Evolutionary conservation across 2,797 vertebrate species (phyloP), one percentile per base, ranked within the genome.

Genomic region (Eptatretus atami): DNA sequence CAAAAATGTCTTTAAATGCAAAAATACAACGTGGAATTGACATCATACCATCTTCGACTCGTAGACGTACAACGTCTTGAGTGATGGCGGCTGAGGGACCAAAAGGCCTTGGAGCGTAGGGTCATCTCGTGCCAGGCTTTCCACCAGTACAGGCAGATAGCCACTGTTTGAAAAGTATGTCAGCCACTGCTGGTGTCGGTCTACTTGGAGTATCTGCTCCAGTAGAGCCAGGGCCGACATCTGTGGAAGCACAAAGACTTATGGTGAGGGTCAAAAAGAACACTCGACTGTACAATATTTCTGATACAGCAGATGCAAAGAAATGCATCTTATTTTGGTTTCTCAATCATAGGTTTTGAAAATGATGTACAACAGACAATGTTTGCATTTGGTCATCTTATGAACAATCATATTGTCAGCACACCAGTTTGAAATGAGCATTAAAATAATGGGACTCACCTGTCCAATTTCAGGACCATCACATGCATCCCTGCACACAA

Each of bases 131-230:
- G 57, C 57, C 11, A 61, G 25, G 57, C 57, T 61, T 25, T 61
- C 57, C 57, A 61, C 57, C 9, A 61, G 25, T 25, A 61, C 57
- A n/a, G n/a, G 57, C 57, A 61, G 57, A 24, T 61, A 61, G 57
- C 57, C 57, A 24, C 57, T 61, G 57, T n/a, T 61, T 25, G 24
- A n/a, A 24, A 61, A 24, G 57, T n/a, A 61, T 10, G 57, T 61
- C 57, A 61, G 57, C 57, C 57, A 61, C 57, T 61, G 57, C 57
- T 61, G 57, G n/a, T 61, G 57, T 25, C 57, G 57, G 12, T 61
- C 57, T n/a, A 61, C 24, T 61, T 10, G n/a, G n/a, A 61, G n/a
- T 25, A 61, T 25, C 24, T 61, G 57, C n/a, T 61, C 57, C 12
- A 61, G 57, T n/a, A 61, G 9, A 24, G 57, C 57, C 57, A 61